Evolutionary conservation across 2,797 vertebrate genomes (phyloP).

Genomic region (Crocodylus rhombifer): DNA sequence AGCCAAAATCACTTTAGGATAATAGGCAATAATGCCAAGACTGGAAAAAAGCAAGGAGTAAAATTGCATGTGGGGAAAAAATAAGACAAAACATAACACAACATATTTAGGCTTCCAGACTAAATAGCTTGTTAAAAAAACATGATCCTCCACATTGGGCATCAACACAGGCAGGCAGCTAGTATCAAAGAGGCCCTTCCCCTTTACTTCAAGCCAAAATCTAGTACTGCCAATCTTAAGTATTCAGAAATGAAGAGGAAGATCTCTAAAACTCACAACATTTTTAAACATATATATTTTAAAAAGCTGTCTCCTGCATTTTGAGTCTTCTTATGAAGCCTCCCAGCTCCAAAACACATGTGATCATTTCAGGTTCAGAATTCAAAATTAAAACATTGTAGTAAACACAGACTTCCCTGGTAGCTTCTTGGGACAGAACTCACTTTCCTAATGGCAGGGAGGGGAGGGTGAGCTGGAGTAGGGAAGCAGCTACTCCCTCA

Average conservation of each 20-base stretch:
- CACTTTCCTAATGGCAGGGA: not conserved
- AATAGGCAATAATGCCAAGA: not conserved
- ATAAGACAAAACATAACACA: not conserved
- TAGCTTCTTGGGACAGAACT: not conserved
- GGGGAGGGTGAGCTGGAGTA: not conserved
- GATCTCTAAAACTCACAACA: not conserved
- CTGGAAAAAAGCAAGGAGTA: not conserved
- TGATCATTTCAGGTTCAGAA: not conserved
- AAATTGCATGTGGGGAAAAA: not conserved
- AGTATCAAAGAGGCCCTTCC: not conserved
- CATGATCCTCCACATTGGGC: not conserved
- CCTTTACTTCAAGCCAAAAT: not conserved
- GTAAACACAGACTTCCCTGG: not conserved
- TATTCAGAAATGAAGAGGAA: not conserved
- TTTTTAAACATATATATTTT: not conserved
- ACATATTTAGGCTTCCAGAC: not conserved
- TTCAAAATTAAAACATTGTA: not conserved
- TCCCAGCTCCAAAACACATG: not conserved
- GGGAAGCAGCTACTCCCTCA: not conserved
- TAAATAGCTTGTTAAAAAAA: not conserved
- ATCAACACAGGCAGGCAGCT: fast-evolving
- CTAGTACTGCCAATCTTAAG: not conserved
- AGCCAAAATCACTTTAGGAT: fast-evolving
- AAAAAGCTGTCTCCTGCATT: not conserved
- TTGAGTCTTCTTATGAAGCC: not conserved